Percentiles rank a stretch among this genome's conserved stretches.
phyloP scores from a whole-genome alignment of 2,888 invertebrate species.

The Ptilodon capucinus region DNA sequence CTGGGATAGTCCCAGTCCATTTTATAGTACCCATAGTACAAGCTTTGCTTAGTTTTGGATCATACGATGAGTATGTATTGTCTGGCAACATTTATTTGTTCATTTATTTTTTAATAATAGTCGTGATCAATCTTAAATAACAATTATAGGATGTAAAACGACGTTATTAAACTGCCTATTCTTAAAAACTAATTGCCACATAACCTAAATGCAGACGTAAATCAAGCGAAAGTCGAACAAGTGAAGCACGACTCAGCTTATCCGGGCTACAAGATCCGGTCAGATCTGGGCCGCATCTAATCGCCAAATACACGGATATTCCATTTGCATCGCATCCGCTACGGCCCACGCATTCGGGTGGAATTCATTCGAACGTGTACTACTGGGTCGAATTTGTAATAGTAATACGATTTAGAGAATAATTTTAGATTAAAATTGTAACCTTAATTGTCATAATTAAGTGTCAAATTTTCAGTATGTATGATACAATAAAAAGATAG shows the following conservation, averaged over 20 bases:
- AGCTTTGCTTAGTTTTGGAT: no score
- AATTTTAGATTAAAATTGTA: no score
- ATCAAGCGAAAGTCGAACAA: slow-evolving; percentile 38
- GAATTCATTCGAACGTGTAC: slow-evolving; percentile 42
- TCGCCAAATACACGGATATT: slow-evolving; percentile 63
- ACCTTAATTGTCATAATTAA: no score
- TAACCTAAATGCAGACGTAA: slow-evolving; percentile 18
- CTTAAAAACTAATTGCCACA: background rate
- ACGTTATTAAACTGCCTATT: background rate
- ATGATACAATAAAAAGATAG: no score
- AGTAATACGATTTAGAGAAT: slow-evolving; percentile 2
- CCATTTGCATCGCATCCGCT: slow-evolving; percentile 64
- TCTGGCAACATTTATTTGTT: no score
- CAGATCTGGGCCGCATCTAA: slow-evolving; percentile 52
- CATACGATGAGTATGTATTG: no score
- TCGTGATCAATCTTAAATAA: no score
- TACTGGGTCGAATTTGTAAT: slow-evolving; percentile 15
- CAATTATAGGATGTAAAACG: background rate
- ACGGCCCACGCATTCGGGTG: slow-evolving; percentile 34
- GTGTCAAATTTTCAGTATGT: no score
- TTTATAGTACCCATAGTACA: no score
- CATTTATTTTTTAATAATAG: no score
- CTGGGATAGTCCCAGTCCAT: no score
- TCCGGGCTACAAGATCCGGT: slow-evolving; percentile 55
- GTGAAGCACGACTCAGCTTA: slow-evolving; percentile 50